Conservation (phyloP, 2,888 invertebrate genomes). For the Schizotus pectinicornis region DNA sequence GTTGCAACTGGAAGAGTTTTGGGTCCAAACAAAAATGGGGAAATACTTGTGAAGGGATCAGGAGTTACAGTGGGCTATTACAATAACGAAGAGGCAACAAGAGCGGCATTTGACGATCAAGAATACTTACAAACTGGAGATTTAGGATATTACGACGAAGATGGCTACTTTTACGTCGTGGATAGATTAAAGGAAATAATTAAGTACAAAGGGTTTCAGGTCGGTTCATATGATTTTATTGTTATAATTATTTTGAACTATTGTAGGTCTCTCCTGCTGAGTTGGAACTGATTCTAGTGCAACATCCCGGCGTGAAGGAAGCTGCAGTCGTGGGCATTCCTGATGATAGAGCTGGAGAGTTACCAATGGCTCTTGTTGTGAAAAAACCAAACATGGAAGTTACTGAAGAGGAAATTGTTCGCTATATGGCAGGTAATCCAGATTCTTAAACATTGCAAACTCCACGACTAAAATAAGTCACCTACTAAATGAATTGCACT, state of each 20-base stretch:
- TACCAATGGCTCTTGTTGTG: constrained; percentile 78
- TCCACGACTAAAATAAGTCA: too few relatives aligned
- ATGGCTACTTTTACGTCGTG: constrained; percentile 78
- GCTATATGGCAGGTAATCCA: constrained; percentile 57
- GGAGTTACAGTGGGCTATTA: constrained; percentile 72
- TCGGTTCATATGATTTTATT: constrained; percentile 54
- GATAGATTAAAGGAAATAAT: constrained; percentile 87
- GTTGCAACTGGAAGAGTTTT: constrained; percentile 65
- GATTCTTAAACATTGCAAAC: too few relatives aligned
- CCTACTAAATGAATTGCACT: too few relatives aligned
- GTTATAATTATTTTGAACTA: neutral
- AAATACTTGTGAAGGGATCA: constrained; percentile 79
- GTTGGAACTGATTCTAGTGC: constrained; percentile 76
- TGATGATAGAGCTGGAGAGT: constrained; percentile 73
- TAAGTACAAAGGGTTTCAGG: constrained; percentile 84
- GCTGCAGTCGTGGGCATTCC: constrained; percentile 82
- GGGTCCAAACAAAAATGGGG: constrained; percentile 72
- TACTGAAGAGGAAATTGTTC: constrained; percentile 52
- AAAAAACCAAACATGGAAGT: constrained; percentile 61
- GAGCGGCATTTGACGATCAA: constrained; percentile 67
- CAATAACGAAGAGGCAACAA: constrained; percentile 69
- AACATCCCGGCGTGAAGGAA: constrained; percentile 73
- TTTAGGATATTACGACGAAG: constrained; percentile 64
- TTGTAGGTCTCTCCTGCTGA: constrained; percentile 80
- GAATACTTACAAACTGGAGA: constrained; percentile 79